Evolutionary conservation across 2,113 vertebrate species (phyloP).

Genomic region (Tor tambroides): DNA sequence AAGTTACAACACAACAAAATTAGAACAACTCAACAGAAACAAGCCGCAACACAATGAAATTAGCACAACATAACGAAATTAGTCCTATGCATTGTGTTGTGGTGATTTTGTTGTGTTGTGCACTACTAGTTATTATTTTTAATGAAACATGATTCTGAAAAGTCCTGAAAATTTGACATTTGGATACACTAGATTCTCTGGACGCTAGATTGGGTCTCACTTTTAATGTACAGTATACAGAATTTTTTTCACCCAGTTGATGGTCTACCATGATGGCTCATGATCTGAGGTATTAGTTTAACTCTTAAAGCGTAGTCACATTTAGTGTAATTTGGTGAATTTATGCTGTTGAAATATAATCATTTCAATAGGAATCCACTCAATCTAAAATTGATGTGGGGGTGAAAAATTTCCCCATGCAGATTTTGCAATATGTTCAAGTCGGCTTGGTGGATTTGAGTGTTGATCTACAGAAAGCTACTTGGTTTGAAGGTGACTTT

Average conservation of each 20-base stretch:
- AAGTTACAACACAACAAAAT: too few species aligned
- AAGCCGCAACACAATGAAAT: too few species aligned
- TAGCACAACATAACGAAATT: too few species aligned
- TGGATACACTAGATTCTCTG: background rate
- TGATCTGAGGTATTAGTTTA: background rate
- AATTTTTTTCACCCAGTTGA: background rate
- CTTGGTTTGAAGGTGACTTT: background rate
- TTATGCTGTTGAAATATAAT: background rate
- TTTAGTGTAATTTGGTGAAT: background rate
- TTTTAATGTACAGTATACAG: background rate
- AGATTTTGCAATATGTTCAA: background rate
- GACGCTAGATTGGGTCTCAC: background rate
- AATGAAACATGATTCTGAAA: background rate
- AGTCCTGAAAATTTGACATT: background rate
- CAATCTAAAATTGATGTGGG: too few species aligned
- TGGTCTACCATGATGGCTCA: background rate
- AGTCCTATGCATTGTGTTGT: too few species aligned
- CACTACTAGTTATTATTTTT: background rate
- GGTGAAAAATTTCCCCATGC: background rate
- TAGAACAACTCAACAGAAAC: too few species aligned
- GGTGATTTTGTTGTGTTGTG: too few species aligned
- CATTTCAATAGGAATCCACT: background rate
- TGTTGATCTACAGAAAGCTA: too few species aligned
- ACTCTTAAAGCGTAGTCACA: background rate
- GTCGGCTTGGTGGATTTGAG: background rate